Base-by-base conservation (phyloP, 2,797 vertebrate species). In the Parauchenoglanis ngamensis region DNA sequence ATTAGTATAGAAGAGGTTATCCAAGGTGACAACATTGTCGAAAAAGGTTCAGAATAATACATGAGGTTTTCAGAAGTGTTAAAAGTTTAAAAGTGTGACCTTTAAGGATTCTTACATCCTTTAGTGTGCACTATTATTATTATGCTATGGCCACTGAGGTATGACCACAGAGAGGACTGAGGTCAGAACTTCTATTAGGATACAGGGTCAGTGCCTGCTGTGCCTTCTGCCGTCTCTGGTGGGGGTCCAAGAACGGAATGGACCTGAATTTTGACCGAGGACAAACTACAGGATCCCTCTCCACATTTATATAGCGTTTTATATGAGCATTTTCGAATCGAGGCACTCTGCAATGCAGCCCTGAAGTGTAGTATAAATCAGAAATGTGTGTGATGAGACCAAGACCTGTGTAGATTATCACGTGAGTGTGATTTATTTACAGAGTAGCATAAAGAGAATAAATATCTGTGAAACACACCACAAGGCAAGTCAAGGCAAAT, bases 101-200 rank as follows among this genome's bases (percentile, higher is more conserved):
- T 65, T 86, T 79, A 49, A 49, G 31, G n/a, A 31, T 65, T 82
- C 44, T 21, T 52, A 19, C 44, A 70, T 54, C 19, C 49, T 40
- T 70, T 56, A 40, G 19, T 25, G 28, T 40, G 61, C 25, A 82
- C 35, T 49, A 44, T 81, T 61, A 3, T 49, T 73, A 46, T 61
- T 61, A 8, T 73, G 54, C 23, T 61, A 59, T 17, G 49, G 28
- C 67, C 52, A 72, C 67, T 56, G 82, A 56, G 3, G 52, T 70
- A 84, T 84, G 65, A 56, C 46, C 19, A 84, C 65, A 84, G 52
- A n/a, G 7, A 1, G 28, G 73, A 31, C 19, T 13, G 15, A 70
- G 63, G 46, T 86, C 75, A 67, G 31, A 67, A 40, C 52, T 54
- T 67, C 21, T 31, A 82, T 28, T 86, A 83, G 21, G 11, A 77